Conservation (phyloP, 2,797 vertebrate genomes). For the Limnodromus scolopaceus region DNA sequence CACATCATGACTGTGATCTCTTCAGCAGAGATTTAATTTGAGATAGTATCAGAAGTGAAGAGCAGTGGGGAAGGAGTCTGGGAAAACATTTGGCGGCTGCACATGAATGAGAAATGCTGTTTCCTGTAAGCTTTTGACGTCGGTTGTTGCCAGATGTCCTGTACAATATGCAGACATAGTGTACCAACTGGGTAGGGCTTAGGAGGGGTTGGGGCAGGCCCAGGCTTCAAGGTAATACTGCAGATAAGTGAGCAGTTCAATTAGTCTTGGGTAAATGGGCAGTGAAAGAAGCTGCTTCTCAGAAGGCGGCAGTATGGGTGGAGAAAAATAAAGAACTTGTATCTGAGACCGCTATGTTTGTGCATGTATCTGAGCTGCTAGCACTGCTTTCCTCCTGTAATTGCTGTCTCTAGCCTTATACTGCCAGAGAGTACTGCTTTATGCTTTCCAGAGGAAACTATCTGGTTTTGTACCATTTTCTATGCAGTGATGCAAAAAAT, state of each 20-base stretch:
- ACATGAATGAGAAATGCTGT: neutral
- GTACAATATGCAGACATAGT: neutral
- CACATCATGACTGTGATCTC: neutral
- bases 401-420: neutral
- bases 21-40: neutral
- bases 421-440: neutral
- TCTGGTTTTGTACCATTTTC: neutral
- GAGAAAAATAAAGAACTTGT: neutral
- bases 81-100: neutral
- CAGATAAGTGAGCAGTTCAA: neutral
- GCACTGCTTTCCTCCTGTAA: neutral
- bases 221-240: neutral
- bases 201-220: neutral
- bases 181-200: neutral
- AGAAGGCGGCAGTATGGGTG: neutral
- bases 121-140: neutral
- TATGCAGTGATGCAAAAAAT: neutral
- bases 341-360: neutral
- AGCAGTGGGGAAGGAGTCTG: neutral
- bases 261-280: neutral
- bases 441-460: neutral
- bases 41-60: neutral
- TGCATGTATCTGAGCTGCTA: rapidly evolving
- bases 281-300: neutral
- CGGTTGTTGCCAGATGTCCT: neutral